Evolutionary conservation across 92 coral and sea anemone species (phyloP), one percentile per base, ranked within the genome.

Genomic region (Porites evermanni): DNA sequence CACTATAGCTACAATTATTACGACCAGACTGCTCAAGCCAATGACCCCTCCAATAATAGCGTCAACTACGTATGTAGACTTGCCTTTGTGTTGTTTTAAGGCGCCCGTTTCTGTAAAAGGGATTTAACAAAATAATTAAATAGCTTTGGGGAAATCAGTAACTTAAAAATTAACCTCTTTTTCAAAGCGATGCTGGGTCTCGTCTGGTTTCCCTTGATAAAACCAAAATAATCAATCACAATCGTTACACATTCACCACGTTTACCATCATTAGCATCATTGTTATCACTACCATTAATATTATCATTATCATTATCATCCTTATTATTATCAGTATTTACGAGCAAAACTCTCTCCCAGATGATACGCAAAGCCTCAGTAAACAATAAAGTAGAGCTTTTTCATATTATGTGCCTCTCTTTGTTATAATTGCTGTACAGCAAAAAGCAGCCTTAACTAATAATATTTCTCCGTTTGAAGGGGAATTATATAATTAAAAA

Each of bases 1-100:
- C 59, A 69, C 77, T 70, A 81, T 70, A 20, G 75, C 78, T 29
- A 81, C 56, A 44, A 71, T 81, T 32, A 70, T 65, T 38, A 81
- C 78, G 38, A 56, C 58, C 86, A 81, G 76, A 58, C 76, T 24
- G 53, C 75, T 56, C 68, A 61, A 70, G 59, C 77, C 24, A 56
- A 81, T 70, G 17, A 70, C 78, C 51, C 86, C 86, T 18, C 29
- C 86, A 32, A 81, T 70, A 38, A 81, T 29, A 20, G 58, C 70
- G 44, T 81, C 67, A 70, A 71, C 18, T n/a, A 9, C 23, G 53
- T 12, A 47, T n/a, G 58, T 12, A 19, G 78, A 29, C 53, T 26
- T 50, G 47, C 17, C 59, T 78, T 63, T n/a, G 19, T 29, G 44
- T 74, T 24, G 86, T 8, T n/a, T 21, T 13, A 18, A 8, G 59